phyloP scores from a whole-genome alignment of 2,888 invertebrate species.

The Adelognathus sp. region DNA sequence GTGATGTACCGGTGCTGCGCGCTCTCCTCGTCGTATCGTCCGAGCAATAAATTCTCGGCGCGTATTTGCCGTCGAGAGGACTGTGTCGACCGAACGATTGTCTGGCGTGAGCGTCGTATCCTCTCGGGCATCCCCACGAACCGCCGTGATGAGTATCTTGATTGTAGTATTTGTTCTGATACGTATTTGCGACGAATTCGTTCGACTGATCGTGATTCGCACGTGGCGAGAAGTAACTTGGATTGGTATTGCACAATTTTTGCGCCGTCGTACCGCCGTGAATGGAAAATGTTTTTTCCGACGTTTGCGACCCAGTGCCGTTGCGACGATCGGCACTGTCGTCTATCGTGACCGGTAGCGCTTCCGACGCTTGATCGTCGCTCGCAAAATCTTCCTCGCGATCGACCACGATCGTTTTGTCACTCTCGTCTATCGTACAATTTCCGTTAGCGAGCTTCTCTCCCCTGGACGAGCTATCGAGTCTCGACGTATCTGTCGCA shows the following conservation, averaged over 20 bases:
- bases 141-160: conserved; percentile 41
- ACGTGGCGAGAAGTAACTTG: conserved; percentile 21
- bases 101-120: conserved; percentile 5
- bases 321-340: neutral
- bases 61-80: neutral
- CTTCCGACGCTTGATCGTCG: conserved; percentile 17
- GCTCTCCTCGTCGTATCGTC: neutral
- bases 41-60: neutral
- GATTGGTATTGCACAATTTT: neutral
- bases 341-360: conserved; percentile 10
- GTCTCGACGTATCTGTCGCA: conserved; percentile 42
- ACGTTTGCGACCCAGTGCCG: conserved; percentile 9
- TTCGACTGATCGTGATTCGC: conserved; percentile 1
- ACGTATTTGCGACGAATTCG: conserved; percentile 7
- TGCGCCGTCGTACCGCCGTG: neutral
- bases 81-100: neutral
- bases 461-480: conserved; percentile 6
- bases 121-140: conserved; percentile 7
- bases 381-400: conserved; percentile 27
- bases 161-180: conserved; percentile 50
- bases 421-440: conserved; percentile 5
- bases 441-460: conserved; percentile 41
- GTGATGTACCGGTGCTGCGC: neutral
- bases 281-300: conserved; percentile 6
- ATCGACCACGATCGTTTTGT: conserved; percentile 5